These are phyloP conservation scores for Phalloptychus januarius DNA, from an alignment of 2,797 vertebrate species.

Conservation along the genomic window DNA sequence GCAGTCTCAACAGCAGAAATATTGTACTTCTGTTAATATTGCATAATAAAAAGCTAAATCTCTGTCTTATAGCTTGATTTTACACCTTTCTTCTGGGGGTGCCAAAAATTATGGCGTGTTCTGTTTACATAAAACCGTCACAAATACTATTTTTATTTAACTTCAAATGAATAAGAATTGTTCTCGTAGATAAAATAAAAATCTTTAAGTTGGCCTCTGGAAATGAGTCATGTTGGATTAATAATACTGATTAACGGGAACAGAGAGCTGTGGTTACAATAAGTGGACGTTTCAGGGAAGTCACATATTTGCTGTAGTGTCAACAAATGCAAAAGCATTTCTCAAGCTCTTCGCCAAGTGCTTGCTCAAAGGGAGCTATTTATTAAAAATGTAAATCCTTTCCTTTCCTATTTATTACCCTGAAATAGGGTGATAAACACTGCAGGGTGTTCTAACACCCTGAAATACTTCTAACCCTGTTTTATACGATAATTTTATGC, in stretches of 20 bases:
- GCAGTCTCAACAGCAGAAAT: background rate
- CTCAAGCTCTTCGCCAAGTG: background rate
- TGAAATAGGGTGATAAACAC: background rate
- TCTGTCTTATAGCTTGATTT: background rate
- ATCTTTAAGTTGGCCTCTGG: background rate
- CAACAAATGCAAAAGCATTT: background rate
- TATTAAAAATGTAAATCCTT: too few species aligned
- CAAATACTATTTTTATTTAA: background rate
- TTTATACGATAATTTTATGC: background rate
- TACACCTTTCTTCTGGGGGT: background rate
- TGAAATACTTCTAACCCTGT: background rate
- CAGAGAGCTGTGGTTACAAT: background rate
- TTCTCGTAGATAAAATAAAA: background rate
- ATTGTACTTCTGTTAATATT: background rate
- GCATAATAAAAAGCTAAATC: background rate
- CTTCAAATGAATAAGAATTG: background rate
- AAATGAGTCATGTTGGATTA: background rate
- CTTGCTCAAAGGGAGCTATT: background rate
- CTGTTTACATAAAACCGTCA: background rate
- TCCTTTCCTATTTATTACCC: background rate
- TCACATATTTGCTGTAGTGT: constrained; percentile 1
- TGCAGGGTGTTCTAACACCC: background rate
- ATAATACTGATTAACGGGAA: background rate
- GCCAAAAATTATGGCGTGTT: background rate
- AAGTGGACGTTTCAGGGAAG: background rate